Evolutionary conservation across 64 coral and sea anemone species (phyloP), one percentile per base, ranked within the genome.

Genomic region (Montipora efflorescens): DNA sequence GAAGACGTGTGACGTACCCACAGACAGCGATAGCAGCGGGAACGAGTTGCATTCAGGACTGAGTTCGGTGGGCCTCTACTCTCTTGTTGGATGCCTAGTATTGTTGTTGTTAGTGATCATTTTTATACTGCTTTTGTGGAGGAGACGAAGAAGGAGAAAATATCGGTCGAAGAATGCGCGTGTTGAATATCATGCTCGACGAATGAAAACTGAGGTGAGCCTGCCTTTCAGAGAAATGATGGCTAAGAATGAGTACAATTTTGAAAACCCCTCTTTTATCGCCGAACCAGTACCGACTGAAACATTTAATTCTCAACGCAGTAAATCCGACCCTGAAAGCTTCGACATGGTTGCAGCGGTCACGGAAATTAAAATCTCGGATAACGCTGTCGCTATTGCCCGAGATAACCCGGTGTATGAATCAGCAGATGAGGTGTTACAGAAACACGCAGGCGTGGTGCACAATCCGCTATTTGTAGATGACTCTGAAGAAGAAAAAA

Each of bases 381-480:
- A 82, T 22, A 50, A 77, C 49, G 59, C 82, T 20, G 95, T 89
- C 18, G 91, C 95, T 22, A 70, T 89, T 79, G 88, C 79, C 0
- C 92, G 87, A 36, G 95, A 96, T 19, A 96, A 96, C 19, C 95
- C 95, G 15, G 58, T 93, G 57, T 96, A 93, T 78, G 95, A 96
- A 77, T 84, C 95, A 48, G 95, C 79, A 1, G 95, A 96, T 12
- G 57, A 77, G 55, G 95, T 96, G 49, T 75, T 96, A 21, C 77
- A 91, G 10, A 96, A 78, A 66, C 80, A 96, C 77, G 48, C 18
- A 10, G 58, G 23, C 28, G 79, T 93, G 53, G 87, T 89, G 21
- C 83, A 87, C 58, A 96, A 96, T 90, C 95, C 95, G 48, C 59
- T 96, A 7, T 89, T 82, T 70, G 59, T 70, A 58, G 78, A 94